Conservation (phyloP, 2,888 invertebrate species). For the Tryphoninae sp. region DNA sequence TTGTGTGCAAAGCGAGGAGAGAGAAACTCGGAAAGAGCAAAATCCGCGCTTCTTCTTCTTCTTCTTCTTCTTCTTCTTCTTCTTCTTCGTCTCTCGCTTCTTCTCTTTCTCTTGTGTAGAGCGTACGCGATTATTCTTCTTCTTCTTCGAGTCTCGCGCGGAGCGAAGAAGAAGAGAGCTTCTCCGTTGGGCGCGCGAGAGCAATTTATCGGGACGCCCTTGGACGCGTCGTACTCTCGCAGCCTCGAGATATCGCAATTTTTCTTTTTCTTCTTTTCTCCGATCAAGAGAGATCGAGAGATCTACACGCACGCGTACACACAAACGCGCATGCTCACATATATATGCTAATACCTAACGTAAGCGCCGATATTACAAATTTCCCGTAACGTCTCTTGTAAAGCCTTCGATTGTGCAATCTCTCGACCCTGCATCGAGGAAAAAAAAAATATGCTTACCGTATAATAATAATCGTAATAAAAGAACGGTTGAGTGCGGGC, state of each 20-base stretch:
- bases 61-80: conserved; percentile 43
- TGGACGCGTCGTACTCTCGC: conserved; percentile 52
- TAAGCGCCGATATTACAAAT: conserved; percentile 43
- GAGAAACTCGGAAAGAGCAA: conserved; percentile 57
- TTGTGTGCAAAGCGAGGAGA: conserved; percentile 63
- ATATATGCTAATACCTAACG: conserved; percentile 26
- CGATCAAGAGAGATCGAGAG: conserved; percentile 51
- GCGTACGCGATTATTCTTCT: conserved; percentile 57
- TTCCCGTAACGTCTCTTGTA: conserved; percentile 40
- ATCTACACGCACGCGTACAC: not conserved
- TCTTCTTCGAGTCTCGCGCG: conserved; percentile 33
- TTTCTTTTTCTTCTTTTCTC: conserved; percentile 17
- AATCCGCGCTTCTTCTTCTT: conserved; percentile 67
- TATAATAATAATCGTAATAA: conserved; percentile 25
- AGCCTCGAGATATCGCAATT: conserved; percentile 57
- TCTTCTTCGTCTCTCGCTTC: conserved; percentile 64
- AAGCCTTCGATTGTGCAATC: conserved; percentile 43
- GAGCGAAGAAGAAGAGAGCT: conserved; percentile 50
- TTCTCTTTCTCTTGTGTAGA: conserved; percentile 52
- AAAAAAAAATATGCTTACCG: not conserved
- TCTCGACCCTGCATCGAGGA: conserved; percentile 13
- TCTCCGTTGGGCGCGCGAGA: conserved; percentile 51
- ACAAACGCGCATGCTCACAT: not conserved
- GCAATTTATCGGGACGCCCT: conserved; percentile 63
- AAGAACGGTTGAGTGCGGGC: conserved; percentile 50